Base-by-base conservation (phyloP, 2,888 invertebrate genomes). In the Ligdia adustata region DNA sequence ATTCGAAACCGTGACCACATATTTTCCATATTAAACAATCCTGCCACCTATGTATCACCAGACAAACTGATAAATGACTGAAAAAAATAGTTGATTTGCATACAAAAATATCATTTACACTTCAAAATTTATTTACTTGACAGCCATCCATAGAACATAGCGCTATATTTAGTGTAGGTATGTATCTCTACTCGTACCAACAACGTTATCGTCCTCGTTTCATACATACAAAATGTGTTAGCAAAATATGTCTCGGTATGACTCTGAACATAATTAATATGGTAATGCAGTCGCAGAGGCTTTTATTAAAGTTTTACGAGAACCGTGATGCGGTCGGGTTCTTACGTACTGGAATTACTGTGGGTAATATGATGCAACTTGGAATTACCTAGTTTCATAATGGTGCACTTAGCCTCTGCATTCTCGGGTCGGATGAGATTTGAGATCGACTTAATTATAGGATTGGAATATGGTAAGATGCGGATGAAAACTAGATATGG, bases 361-460 rank as follows among this genome's bases (percentile, higher is more conserved):
- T 15, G 26, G 11, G 37, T 37, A 37, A 37, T 37, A 48, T 67
- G 57, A 52, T 52, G 63, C 55, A 69, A 69, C 46, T 56, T 24
- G 37, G 50, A 58, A 66, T 60, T 51, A 46, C 28, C 31, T 9
- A 51, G 52, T 63, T 60, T 60, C 52, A 34, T 63, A 59, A 60
- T 49, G 27, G 24, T 28, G 14, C 22, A 39, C 15, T 33, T 45
- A 29, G 11, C 31, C 4, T 9, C 13, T 11, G 32, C 29, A 35
- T n/a, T 35, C 24, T 24, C 12, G 4, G 2, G n/a, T 2, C 13
- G 20, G 33, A 12, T 3, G 12, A 33, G 22, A 22, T 34, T 34
- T 22, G 13, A 13, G 1, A n/a, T 34, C 4, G 12, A n/a, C 32
- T 16, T 1, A 3, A 6, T n/a, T 33, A 11, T 11, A 11, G 18